Base-by-base conservation (phyloP, 2,113 vertebrate species). In the Sarotherodon lohbergeri region DNA sequence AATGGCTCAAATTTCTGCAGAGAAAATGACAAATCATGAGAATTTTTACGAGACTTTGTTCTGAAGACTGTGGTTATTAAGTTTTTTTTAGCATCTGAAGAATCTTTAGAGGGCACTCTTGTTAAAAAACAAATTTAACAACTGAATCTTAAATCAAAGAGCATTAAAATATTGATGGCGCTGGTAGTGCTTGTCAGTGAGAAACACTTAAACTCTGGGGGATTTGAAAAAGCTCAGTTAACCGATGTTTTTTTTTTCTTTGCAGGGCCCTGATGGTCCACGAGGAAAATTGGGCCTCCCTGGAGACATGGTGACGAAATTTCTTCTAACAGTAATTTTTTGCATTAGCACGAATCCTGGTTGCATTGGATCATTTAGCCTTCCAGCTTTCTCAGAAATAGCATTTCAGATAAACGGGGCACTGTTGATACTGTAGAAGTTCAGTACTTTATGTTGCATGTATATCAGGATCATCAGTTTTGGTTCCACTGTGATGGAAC, bases 201-300 rank as follows among this genome's bases (percentile, higher is more conserved):
- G 79, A 48, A 84, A 80, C 87, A 46, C 78, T 94, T 87, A 55
- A 32, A 59, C 82, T 91, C 32, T 59, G 56, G 71, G 86, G 90
- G 52, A 71, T 82, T 83, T 84, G 27, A 81, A 16, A 86, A 73
- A 85, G 85, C 86, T 90, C 12, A 7, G 24, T 50, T 73, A 66
- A 83, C 83, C 32, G 43, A 71, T 85, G 0, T 1, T 32, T 7
- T 27, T 93, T 12, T 93, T 81, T 80, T 91, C 55, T 84, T 86
- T 80, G 12, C 95, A 99, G 98, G 98, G 98, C 63, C 91, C 90
- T 41, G 90, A 95, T 54, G 98, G 98, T 90, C 94, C 96, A 59
- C 96, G 95, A 85, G 98, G 98, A 94, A 98, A 96, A 95, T 80
- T 59, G 3, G 98, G 98, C 61, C 96, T 96, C 83, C 94, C 96